phyloP scores from a whole-genome alignment of 1,140 invertebrate species.

The Pogonus chalceus region DNA sequence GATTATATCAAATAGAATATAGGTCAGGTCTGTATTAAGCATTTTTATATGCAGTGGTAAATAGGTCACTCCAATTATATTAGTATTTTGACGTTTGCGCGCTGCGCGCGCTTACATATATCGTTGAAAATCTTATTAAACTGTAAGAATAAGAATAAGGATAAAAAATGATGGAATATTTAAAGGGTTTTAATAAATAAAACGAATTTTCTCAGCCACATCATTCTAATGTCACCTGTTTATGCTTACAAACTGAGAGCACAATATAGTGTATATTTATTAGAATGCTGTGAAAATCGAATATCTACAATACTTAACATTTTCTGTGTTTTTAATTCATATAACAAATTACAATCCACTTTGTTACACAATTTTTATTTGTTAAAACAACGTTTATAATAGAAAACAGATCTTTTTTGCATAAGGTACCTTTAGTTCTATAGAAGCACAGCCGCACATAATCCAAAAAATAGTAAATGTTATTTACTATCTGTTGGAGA shows the following conservation, averaged over 20 bases:
- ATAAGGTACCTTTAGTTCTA: neutral
- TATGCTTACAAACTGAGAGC: neutral
- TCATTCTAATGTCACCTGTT: neutral
- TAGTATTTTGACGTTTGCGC: too few relatives aligned
- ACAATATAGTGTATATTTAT: neutral
- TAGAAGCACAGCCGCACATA: neutral
- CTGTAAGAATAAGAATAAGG: too few relatives aligned
- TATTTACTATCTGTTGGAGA: too few relatives aligned
- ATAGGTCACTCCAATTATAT: too few relatives aligned
- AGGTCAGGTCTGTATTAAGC: too few relatives aligned
- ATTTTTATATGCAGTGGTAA: too few relatives aligned
- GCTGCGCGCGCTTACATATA: too few relatives aligned
- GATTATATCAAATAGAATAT: too few relatives aligned
- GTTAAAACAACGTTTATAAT: slow-evolving; percentile 1
- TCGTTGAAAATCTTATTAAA: too few relatives aligned
- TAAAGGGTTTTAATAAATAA: neutral
- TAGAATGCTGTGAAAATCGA: slow-evolving; percentile 3
- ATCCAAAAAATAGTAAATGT: too few relatives aligned
- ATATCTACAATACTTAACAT: neutral
- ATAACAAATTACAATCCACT: slow-evolving; percentile 37
- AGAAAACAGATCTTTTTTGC: neutral
- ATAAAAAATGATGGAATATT: neutral
- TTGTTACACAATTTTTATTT: slow-evolving; percentile 22
- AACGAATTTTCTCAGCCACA: slow-evolving; percentile 1
- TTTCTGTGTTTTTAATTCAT: slow-evolving; percentile 30